Percentiles rank a stretch among this genome's conserved stretches.
Evolutionary conservation across 2,888 invertebrate species (phyloP).

Genomic region (Sarcophaga rosellei): DNA sequence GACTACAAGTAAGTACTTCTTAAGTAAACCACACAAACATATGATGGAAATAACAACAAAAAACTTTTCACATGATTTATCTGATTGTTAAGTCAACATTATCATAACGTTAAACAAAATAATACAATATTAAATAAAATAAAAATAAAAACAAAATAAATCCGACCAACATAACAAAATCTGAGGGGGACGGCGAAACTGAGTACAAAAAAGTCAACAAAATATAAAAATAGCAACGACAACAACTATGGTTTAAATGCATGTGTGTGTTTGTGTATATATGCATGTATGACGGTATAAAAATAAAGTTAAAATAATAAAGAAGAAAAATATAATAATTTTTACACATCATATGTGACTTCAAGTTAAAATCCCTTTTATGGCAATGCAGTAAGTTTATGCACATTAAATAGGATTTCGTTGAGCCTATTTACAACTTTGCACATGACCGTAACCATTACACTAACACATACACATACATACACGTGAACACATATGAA

Average conservation of each 20-base stretch:
- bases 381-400: conserved; percentile 68
- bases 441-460: conserved; percentile 66
- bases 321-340: conserved; percentile 64
- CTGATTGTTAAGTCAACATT: conserved; percentile 57
- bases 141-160: conserved; percentile 31
- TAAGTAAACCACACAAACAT: conserved; percentile 33
- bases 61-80: conserved; percentile 35
- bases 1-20: conserved; percentile 31
- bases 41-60: not conserved
- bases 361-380: conserved; percentile 67
- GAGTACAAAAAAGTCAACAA: no score
- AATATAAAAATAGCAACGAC: conserved; percentile 10
- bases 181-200: not conserved
- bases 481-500: not conserved
- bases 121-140: conserved; percentile 56
- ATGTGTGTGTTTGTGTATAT: not conserved
- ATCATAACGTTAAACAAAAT: conserved; percentile 59
- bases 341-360: conserved; percentile 68
- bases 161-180: conserved; percentile 53
- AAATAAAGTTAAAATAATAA: conserved; percentile 66
- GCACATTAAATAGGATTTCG: conserved; percentile 68
- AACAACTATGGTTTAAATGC: conserved; percentile 1
- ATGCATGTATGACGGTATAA: conserved; percentile 40
- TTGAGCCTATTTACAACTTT: conserved; percentile 69
- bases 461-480: conserved; percentile 2